Base-by-base conservation (phyloP, 2,888 invertebrate species). In the Seira sanloemensis region DNA sequence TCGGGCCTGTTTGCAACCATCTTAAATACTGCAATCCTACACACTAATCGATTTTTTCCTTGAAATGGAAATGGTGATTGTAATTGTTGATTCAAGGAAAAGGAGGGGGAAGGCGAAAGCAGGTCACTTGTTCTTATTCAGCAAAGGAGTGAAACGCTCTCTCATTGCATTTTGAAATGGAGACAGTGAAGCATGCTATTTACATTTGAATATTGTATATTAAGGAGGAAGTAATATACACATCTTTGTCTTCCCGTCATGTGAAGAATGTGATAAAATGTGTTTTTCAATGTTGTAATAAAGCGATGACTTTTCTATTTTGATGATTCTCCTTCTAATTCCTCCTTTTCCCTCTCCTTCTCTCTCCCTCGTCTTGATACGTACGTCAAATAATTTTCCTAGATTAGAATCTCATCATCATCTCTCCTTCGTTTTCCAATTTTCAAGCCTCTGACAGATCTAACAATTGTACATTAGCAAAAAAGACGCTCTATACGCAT, bases 391-490 rank as follows among this genome's bases (percentile, higher is more conserved):
- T 75, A 73, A 65, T 86, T 83, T 86, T 83, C 58, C 26, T 79
- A 78, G 82, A 83, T 78, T 79, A 86, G 62, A 78, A 69, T 83
- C 78, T 74, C 78, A 78, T 82, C 82, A 74, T 71, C 81, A 80
- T 78, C 24, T 58, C 25, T 25, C 65, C 66, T 67, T 75, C 62
- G 37, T 71, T 54, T 77, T 82, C 76, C 67, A 69, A 75, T 77
- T 77, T 77, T 72, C 75, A 62, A 65, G 21, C 27, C 67, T 65
- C 82, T 72, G 77, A 76, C 67, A 82, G 76, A 77, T 76, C 76
- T 82, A 67, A 76, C 77, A 75, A 81, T 74, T 73, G 71, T 37
- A 46, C 18, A 54, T 78, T 71, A 25, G 9, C 2, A 19, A 5
- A 19, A 66, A 66, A 16, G n/a, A 12, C 18, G 18, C 62, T n/a